These are phyloP conservation scores for Geotrypetes seraphini DNA, from an alignment of 2,797 vertebrate genomes.

Conservation along the genomic window DNA sequence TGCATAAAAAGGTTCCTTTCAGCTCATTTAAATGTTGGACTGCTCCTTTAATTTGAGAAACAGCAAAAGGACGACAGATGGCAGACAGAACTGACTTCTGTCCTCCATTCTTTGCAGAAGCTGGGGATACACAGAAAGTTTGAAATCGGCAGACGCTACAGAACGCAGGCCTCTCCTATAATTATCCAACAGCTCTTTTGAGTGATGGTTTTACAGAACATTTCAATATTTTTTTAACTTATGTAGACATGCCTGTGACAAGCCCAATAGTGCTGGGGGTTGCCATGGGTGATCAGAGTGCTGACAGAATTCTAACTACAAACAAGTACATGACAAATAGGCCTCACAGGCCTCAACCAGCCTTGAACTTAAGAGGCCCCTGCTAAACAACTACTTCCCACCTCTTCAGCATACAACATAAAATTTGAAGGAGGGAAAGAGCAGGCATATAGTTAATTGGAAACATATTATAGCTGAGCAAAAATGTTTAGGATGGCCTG, in stretches of 20 bases:
- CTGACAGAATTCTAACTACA: constrained; percentile 65
- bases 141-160: constrained; percentile 59
- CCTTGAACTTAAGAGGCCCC: constrained; percentile 71
- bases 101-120: constrained; percentile 69
- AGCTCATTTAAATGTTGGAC: constrained; percentile 49
- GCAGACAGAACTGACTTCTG: constrained; percentile 77
- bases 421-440: constrained; percentile 35
- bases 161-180: constrained; percentile 46
- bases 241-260: constrained; percentile 43
- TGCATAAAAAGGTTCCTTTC: constrained; percentile 29
- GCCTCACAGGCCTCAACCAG: constrained; percentile 64
- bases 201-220: constrained; percentile 40
- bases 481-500: constrained; percentile 53
- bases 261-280: constrained; percentile 57
- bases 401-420: constrained; percentile 34
- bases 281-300: constrained; percentile 66
- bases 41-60: constrained; percentile 64
- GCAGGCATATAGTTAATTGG: constrained; percentile 46
- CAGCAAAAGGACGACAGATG: constrained; percentile 72
- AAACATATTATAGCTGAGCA: constrained; percentile 42
- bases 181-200: constrained; percentile 59
- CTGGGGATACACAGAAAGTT: constrained; percentile 62
- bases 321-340: constrained; percentile 81
- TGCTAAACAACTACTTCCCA: constrained; percentile 45
- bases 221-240: constrained; percentile 25